Evolutionary conservation across 1,140 invertebrate species (phyloP), one percentile per base, ranked within the genome.

Genomic region (Meloidogyne floridensis): DNA sequence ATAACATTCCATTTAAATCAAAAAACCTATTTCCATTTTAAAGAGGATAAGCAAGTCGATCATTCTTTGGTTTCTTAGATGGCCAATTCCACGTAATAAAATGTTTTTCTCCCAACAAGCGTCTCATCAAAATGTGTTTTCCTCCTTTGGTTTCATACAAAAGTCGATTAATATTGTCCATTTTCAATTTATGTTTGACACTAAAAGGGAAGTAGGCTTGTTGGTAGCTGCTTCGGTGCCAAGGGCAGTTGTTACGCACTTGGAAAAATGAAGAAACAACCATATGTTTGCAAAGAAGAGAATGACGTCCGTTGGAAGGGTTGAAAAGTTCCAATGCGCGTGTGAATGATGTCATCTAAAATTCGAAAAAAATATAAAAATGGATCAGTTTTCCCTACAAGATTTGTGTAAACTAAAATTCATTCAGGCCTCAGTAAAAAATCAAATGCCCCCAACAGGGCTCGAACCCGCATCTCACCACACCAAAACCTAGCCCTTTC

Each of bases 51-150:
- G 20, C 32, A 18, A 79, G 65, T 13, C 77, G 54, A 20, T 72
- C 65, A 20, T 71, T 47, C 42, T 47, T 43, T 20, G 11, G 20
- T n/a, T 79, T 79, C 65, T 72, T 79, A 47, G 65, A 20, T 13
- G 65, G 77, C 65, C 77, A 71, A 71, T 71, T 79, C 65, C 77
- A 79, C 3, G 77, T 53, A 72, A 79, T 32, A 47, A 79, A 79
- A 51, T 72, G 20, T 47, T 79, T 72, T 18, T 79, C 77, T 6
- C 59, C 18, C n/a, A 79, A 15, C 5, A 79, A 69, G 2, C 43
- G 77, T 79, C 65, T 65, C 77, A 79, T 79, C 18, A 79, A 69
- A 6, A 69, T 72, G 11, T 69, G 54, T 6, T 53, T 54, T 9
- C 77, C 65, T 18, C 56, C 77, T 8, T 71, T 20, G 9, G 9